A percentile compares a stretch with the other conserved stretches of the same genome.
Conservation (phyloP, 2,888 invertebrate genomes). For the Volucella inflata region DNA sequence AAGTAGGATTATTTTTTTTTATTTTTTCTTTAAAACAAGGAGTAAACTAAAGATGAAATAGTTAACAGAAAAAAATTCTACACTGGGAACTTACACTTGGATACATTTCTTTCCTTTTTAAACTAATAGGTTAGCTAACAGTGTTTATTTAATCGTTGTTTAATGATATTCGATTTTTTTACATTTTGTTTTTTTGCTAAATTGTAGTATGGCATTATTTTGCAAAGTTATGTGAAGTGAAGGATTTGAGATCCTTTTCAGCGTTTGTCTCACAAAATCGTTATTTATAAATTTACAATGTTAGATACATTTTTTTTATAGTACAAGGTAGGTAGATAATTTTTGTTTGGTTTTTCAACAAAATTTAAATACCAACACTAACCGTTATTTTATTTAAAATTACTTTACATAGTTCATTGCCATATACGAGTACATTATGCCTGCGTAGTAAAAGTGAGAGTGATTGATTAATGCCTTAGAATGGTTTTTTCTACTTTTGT, state of each 20-base stretch:
- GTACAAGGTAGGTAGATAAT: not conserved
- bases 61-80: constrained; percentile 60
- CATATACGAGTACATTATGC: constrained; percentile 8
- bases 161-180: constrained; percentile 66
- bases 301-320: constrained; percentile 27
- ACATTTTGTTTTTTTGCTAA: constrained; percentile 24
- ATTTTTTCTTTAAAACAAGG: constrained; percentile 24
- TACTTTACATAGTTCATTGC: constrained; percentile 54
- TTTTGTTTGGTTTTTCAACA: not conserved
- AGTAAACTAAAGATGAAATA: constrained; percentile 47
- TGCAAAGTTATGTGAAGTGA: not conserved
- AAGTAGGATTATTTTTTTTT: constrained; percentile 63
- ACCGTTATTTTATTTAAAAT: constrained; percentile 45
- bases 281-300: constrained; percentile 32
- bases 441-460: constrained; percentile 30
- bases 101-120: constrained; percentile 67
- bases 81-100: constrained; percentile 76
- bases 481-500: constrained; percentile 16
- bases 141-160: constrained; percentile 66
- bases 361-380: constrained; percentile 67
- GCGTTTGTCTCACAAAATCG: not conserved
- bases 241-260: not conserved
- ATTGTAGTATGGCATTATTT: constrained; percentile 41
- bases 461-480: constrained; percentile 63
- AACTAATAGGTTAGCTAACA: constrained; percentile 51